Conservation (phyloP, 1,140 invertebrate species). For the Meloidogyne chitwoodi region DNA sequence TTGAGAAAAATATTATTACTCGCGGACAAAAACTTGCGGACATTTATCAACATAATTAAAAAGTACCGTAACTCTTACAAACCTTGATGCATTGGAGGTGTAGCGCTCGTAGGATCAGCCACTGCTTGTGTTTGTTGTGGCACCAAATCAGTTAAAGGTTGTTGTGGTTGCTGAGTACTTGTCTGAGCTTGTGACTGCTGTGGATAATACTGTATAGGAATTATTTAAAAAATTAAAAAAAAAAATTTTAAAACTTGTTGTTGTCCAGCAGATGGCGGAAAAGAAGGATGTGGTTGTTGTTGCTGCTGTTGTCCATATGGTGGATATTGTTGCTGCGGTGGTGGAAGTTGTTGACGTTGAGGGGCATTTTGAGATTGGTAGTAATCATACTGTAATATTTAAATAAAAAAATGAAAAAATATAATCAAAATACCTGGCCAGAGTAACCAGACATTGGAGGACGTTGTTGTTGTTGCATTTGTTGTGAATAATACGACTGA, state of each 20-base stretch:
- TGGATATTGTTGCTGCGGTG: constrained; percentile 25
- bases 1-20: too few species aligned
- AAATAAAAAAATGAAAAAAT: background rate
- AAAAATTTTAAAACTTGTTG: background rate
- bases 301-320: constrained; percentile 13
- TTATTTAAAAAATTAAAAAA: too few species aligned
- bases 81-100: constrained; percentile 26
- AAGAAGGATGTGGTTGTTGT: background rate
- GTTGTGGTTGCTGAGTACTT: background rate
- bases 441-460: constrained; percentile 2
- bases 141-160: background rate
- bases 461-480: constrained; percentile 4
- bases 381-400: constrained; percentile 11
- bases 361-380: background rate
- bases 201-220: background rate
- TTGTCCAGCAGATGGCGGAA: constrained; percentile 11
- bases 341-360: constrained; percentile 5
- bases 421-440: constrained; percentile 2
- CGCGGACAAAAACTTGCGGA: too few species aligned
- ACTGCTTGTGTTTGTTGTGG: background rate
- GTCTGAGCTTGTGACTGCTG: background rate
- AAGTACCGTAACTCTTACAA: background rate
- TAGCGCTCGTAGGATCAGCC: constrained; percentile 10
- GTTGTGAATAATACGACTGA: constrained; percentile 18
- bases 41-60: too few species aligned